Conservation (phyloP, 2,797 vertebrate genomes). For the Fringilla coelebs region DNA sequence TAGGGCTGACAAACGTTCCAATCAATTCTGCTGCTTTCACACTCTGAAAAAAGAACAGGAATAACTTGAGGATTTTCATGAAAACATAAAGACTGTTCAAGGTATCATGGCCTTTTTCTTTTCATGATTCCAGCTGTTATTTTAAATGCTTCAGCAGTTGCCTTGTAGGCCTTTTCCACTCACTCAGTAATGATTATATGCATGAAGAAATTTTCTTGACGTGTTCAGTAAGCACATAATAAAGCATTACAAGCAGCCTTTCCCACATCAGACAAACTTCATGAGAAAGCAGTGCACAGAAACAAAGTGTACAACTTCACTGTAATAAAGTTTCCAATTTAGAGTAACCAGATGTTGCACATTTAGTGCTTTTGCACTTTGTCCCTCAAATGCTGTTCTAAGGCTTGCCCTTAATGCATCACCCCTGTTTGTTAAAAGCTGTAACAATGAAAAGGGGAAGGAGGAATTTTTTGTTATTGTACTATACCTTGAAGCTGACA, state of each 20-base stretch:
- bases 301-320: not conserved
- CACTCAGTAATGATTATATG: not conserved
- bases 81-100: not conserved
- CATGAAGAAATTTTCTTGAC: slow-evolving; percentile 13
- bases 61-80: not conserved
- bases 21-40: slow-evolving; percentile 83
- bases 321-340: not conserved
- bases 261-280: not conserved
- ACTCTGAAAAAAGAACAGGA: slow-evolving; percentile 73
- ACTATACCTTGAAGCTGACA: not conserved
- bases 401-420: not conserved
- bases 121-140: not conserved
- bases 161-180: slow-evolving; percentile 21
- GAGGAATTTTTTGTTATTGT: not conserved
- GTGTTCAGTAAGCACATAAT: not conserved
- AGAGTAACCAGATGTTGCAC: not conserved
- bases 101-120: not conserved
- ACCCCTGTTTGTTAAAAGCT: not conserved
- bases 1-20: slow-evolving; percentile 87
- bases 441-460: not conserved
- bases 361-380: not conserved
- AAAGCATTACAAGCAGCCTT: not conserved
- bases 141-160: slow-evolving; percentile 29
- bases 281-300: not conserved
- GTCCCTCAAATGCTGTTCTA: not conserved